Evolutionary conservation across 2,888 invertebrate genomes (phyloP).

Genomic region (Mylabris sibirica): DNA sequence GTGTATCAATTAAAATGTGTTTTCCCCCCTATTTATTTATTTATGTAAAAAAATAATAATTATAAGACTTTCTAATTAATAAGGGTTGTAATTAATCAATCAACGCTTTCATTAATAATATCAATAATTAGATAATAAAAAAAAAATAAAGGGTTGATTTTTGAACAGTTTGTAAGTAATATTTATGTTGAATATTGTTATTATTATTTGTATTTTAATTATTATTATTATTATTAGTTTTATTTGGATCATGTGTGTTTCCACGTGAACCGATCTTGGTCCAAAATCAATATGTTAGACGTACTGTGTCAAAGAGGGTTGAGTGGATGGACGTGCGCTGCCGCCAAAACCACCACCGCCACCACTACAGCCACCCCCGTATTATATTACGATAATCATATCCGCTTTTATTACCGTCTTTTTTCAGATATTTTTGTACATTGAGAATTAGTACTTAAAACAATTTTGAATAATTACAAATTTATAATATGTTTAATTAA

Average conservation of each 20-base stretch:
- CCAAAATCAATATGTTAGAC: slow-evolving; percentile 5
- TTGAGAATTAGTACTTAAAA: too few relatives aligned
- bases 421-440: too few relatives aligned
- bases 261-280: neutral
- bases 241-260: neutral
- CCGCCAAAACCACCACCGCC: neutral
- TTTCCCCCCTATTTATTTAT: too few relatives aligned
- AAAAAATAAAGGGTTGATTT: neutral
- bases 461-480: too few relatives aligned
- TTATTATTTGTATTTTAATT: neutral
- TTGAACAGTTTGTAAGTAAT: too few relatives aligned
- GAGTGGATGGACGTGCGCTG: neutral
- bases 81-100: too few relatives aligned
- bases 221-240: neutral
- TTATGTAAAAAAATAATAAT: too few relatives aligned
- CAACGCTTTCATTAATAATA: neutral
- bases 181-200: too few relatives aligned
- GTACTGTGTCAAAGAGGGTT: neutral
- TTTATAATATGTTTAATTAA: too few relatives aligned
- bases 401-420: neutral
- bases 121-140: neutral
- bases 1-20: slow-evolving; percentile 18
- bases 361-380: neutral
- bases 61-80: too few relatives aligned
- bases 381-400: too few relatives aligned